Evolutionary conservation across 2,113 vertebrate genomes (phyloP), one percentile per base, ranked within the genome.

Genomic region (Notarius lentiginosus): DNA sequence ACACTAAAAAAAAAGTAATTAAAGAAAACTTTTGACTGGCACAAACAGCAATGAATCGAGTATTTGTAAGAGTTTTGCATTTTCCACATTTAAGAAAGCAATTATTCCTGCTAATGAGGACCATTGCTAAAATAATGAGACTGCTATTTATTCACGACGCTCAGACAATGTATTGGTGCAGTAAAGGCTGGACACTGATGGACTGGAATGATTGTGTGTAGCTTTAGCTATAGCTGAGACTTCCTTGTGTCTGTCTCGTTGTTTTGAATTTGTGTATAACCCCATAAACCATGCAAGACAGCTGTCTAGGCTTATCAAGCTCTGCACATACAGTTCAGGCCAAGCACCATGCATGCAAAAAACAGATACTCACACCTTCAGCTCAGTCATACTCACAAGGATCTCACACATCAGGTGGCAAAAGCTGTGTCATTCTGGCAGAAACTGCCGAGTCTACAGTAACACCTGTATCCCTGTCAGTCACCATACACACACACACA

Each of bases 91-190:
- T 55, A 79, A n/a, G n/a, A 86, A 84, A 86, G 65, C 84, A 84
- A 89, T 89, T 86, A 86, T 89, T 84, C 49, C 27, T 56, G 22
- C 47, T 80, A 86, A 80, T 70, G 83, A 86, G 75, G 27, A 63
- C n/a, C 66, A 79, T 83, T 83, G 86, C 55, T 84, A 61, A 89
- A 87, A 80, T 89, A 87, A 89, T 89, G 82, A 84, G 84, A 6
- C 61, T 17, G 60, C 56, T 53, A 27, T 68, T 66, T 86, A 86
- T 84, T 84, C 75, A 65, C 30, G 41, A 75, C 65, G 51, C 61
- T 51, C 56, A 65, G 49, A 63, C 65, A 80, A 68, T 66, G 66
- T 68, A 79, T 30, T 84, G 72, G 56, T 73, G 61, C 22, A 80
- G 20, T 73, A 17, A 20, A 76, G 53, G 82, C 73, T 22, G 17